phyloP scores from a whole-genome alignment of 2,113 vertebrate genomes.

The Cnemophilus loriae region DNA sequence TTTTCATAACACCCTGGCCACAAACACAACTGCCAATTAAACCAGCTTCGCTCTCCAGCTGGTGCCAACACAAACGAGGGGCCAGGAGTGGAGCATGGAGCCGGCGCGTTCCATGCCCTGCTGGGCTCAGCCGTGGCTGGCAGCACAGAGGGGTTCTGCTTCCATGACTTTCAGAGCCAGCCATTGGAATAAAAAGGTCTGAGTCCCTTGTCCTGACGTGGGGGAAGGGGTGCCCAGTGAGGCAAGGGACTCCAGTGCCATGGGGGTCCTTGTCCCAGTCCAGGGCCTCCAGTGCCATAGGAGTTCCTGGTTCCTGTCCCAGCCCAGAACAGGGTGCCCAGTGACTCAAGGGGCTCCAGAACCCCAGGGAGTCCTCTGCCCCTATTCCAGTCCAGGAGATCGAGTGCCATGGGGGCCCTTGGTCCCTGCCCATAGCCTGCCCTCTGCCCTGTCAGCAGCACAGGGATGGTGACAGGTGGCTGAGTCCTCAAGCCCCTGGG shows the following conservation, averaged over 20 bases:
- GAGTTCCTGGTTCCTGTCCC: background rate
- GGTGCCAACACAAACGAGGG: slow-evolving; percentile 75
- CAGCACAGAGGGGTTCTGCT: background rate
- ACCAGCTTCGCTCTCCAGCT: background rate
- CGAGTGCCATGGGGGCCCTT: background rate
- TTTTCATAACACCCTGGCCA: slow-evolving; percentile 72
- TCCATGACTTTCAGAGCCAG: background rate
- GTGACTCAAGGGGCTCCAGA: background rate
- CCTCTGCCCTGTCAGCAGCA: background rate
- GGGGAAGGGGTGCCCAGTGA: background rate
- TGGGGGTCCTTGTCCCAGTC: background rate
- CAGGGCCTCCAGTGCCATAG: background rate
- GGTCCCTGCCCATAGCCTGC: accelerated
- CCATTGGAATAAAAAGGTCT: accelerated
- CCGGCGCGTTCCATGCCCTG: background rate
- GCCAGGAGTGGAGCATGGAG: background rate
- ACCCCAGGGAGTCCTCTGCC: background rate
- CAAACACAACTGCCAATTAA: slow-evolving; percentile 65
- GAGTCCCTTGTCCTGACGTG: background rate
- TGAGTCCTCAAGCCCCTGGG: background rate
- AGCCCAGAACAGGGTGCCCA: background rate
- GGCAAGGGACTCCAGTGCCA: background rate
- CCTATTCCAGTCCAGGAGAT: background rate
- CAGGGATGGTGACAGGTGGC: accelerated
- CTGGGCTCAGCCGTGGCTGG: background rate